phyloP scores from a whole-genome alignment of 2,888 invertebrate species.

The Patella ulyssiponensis region DNA sequence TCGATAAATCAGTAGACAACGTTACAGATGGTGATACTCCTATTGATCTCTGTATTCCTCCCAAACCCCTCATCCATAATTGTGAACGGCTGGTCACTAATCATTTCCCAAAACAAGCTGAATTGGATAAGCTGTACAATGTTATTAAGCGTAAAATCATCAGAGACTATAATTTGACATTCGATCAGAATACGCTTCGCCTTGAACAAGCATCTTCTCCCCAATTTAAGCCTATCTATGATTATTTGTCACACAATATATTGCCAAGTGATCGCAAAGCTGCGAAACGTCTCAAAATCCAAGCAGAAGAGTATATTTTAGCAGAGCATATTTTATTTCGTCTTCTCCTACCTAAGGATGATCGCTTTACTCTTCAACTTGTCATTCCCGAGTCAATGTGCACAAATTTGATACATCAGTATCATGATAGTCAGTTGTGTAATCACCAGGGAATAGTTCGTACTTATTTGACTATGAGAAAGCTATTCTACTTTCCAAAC shows the following conservation, averaged over 20 bases:
- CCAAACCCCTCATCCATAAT: not conserved
- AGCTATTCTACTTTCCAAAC: not conserved
- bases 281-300: not conserved
- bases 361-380: not conserved
- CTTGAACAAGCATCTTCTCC: constrained; percentile 6
- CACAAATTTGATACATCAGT: not conserved
- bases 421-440: not conserved
- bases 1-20: too few relatives aligned
- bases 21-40: too few relatives aligned
- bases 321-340: not conserved
- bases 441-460: not conserved
- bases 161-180: not conserved
- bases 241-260: not conserved
- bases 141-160: not conserved
- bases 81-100: not conserved
- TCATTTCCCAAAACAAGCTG: not conserved
- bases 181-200: not conserved
- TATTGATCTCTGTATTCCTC: too few relatives aligned
- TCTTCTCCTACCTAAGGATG: not conserved
- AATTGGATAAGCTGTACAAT: not conserved
- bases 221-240: not conserved
- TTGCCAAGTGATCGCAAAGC: not conserved
- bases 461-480: not conserved
- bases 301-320: not conserved
- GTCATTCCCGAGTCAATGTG: not conserved